Percentiles rank a stretch among this genome's conserved stretches.
Evolutionary conservation across 2,797 vertebrate genomes (phyloP).

Genomic region (Florisuga fusca): DNA sequence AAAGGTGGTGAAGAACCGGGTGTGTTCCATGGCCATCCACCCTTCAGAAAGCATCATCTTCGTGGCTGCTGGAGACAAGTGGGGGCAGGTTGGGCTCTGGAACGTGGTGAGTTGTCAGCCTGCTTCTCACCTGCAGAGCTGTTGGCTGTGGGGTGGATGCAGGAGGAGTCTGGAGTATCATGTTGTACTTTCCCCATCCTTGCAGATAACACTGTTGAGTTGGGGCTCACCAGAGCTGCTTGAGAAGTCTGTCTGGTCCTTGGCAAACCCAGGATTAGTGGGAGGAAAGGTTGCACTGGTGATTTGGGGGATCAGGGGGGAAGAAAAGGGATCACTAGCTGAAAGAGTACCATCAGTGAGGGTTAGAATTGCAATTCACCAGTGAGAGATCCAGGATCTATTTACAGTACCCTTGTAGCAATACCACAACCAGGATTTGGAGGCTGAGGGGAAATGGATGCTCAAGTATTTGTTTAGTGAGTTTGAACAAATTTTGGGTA

Average conservation of each 20-base stretch:
- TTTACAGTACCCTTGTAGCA: neutral
- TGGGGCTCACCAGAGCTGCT: neutral
- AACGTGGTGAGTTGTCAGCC: constrained; percentile 80
- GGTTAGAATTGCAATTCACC: neutral
- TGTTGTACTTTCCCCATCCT: neutral
- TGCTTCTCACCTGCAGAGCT: neutral
- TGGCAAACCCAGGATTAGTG: neutral
- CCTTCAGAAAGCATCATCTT: constrained; percentile 83
- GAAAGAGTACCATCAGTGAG: neutral
- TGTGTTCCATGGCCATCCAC: constrained; percentile 87
- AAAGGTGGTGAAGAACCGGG: constrained; percentile 83
- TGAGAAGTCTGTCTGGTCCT: neutral
- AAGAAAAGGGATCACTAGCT: neutral
- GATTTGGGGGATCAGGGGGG: neutral
- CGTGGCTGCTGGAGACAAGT: constrained; percentile 87
- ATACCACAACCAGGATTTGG: neutral
- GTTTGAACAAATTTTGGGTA: neutral
- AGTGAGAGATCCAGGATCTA: neutral
- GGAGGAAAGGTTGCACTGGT: neutral
- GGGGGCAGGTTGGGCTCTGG: constrained; percentile 88
- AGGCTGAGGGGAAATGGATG: neutral
- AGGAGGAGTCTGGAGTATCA: neutral
- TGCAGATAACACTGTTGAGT: neutral
- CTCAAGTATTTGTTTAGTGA: neutral
- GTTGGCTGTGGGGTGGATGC: neutral